Percentiles rank a stretch among this genome's conserved stretches.
phyloP scores from a whole-genome alignment of 1,140 invertebrate genomes.

The Antheraea pernyi region DNA sequence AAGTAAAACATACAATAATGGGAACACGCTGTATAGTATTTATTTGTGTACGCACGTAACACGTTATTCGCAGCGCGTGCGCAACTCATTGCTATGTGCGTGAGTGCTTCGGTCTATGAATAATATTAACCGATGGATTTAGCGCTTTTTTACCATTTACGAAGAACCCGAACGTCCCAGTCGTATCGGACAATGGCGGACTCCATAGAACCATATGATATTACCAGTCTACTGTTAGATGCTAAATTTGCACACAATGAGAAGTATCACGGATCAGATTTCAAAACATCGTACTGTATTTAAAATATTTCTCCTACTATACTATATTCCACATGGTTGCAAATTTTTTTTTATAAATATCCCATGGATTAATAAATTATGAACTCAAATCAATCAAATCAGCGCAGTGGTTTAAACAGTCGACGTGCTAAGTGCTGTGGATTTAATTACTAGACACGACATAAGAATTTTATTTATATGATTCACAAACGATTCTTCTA shows the following conservation, averaged over 20 bases:
- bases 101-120: conserved; percentile 49
- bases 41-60: conserved; percentile 22
- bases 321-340: too few relatives aligned
- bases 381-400: too few relatives aligned
- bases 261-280: not conserved
- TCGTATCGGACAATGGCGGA: not conserved
- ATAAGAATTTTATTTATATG: too few relatives aligned
- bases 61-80: conserved; percentile 59
- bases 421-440: too few relatives aligned
- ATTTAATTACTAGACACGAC: too few relatives aligned
- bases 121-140: conserved; percentile 41
- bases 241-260: not conserved
- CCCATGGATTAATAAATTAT: too few relatives aligned
- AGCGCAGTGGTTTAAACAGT: too few relatives aligned
- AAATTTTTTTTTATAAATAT: too few relatives aligned
- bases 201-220: not conserved
- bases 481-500: too few relatives aligned
- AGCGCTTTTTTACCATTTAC: conserved; percentile 28
- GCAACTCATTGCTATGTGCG: conserved; percentile 48
- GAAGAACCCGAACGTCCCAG: not conserved
- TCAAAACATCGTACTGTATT: too few relatives aligned
- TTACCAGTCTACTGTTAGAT: not conserved
- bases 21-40: conserved; percentile 33
- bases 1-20: not conserved
- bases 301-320: too few relatives aligned